Conservation (phyloP, 2,888 invertebrate species). For the Mesoligia furuncula region DNA sequence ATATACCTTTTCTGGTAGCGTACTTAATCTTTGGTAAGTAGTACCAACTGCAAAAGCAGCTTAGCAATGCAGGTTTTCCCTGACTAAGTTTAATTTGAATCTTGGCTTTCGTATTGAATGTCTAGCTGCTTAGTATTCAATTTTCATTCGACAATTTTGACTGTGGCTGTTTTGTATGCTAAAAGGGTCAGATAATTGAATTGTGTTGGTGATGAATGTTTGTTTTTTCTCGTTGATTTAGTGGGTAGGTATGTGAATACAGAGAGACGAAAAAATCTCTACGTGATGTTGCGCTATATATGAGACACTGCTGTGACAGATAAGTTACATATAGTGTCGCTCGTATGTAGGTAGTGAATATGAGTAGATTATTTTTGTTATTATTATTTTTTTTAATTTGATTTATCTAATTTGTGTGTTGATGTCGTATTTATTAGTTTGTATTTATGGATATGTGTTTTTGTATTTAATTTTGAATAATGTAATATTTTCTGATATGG, state of each 20-base stretch:
- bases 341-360: too few relatives aligned
- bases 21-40: slow-evolving; percentile 22
- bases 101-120: slow-evolving; percentile 34
- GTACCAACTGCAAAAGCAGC: slow-evolving; percentile 19
- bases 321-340: too few relatives aligned
- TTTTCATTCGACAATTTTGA: slow-evolving; percentile 31
- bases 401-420: too few relatives aligned
- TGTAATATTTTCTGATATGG: too few relatives aligned
- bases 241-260: neutral
- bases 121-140: slow-evolving; percentile 49
- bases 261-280: too few relatives aligned
- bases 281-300: too few relatives aligned
- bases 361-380: too few relatives aligned
- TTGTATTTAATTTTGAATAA: too few relatives aligned
- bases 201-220: slow-evolving; percentile 16
- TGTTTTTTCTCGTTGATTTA: neutral
- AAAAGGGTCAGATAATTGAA: slow-evolving; percentile 10
- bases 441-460: too few relatives aligned
- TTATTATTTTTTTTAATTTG: too few relatives aligned
- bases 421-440: too few relatives aligned
- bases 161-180: slow-evolving; percentile 4
- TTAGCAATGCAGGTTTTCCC: slow-evolving; percentile 40
- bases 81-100: slow-evolving; percentile 59
- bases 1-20: neutral
- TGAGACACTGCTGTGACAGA: too few relatives aligned